Base-by-base conservation (phyloP, 2,888 invertebrate genomes). In the Augochlorella aurata region DNA sequence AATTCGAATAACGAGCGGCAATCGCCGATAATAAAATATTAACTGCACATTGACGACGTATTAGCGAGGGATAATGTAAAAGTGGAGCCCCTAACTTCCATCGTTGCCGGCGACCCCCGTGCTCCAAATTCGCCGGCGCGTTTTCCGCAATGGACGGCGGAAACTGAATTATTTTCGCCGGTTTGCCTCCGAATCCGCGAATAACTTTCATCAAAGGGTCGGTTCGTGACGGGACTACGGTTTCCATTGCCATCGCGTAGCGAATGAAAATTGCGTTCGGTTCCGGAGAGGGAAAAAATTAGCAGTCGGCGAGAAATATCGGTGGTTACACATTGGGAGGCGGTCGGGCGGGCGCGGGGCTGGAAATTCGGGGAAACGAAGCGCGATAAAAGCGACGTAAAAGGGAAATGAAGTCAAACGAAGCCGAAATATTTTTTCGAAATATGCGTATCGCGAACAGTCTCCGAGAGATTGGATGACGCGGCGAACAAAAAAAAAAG, bases 381-480 rank as follows among this genome's bases (percentile, higher is more conserved):
- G 52, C 63, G 63, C 24, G 76, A 63, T 69, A 50, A 69, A 65
- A 69, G 21, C n/a, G 54, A 68, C 21, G 52, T 69, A 63, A 54
- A 65, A 79, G 29, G 21, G 63, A 18, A 69, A 79, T 38, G 54
- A 70, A 66, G 44, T 66, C 52, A 44, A 77, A 58, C 72, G 68
- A 63, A 67, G 68, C 63, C 68, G 81, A 63, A 74, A 84, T 72
- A 81, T 76, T 75, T 81, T 75, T 72, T 29, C 65, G 54, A 47
- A 74, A 79, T 63, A 63, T 38, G 38, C 81, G 80, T 52, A 72
- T 75, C 63, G 16, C 61, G 61, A 65, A 54, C 61, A 66, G 76
- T 77, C 67, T 75, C 73, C 29, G 73, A 61, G 70, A 76, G 79
- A 82, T 82, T 74, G 71, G 71, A 77, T 58, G 77, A 79, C 67